Conservation (phyloP, 1,140 invertebrate species). For the Hydropsyche tenuis region DNA sequence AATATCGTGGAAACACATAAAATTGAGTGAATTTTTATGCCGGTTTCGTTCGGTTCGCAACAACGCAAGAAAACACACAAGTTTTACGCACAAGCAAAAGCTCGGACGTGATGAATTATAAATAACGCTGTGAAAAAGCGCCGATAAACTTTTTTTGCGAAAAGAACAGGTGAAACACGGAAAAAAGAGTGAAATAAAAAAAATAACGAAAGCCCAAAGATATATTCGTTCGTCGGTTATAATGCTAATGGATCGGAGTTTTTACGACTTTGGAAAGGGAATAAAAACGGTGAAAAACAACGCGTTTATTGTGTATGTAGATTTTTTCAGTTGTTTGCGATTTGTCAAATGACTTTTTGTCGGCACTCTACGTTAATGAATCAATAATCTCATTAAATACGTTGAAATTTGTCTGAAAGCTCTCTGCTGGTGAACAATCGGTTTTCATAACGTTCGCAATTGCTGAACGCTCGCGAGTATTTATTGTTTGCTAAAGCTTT, state of each 20-base stretch:
- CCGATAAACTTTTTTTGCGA: constrained; percentile 10
- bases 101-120: constrained; percentile 21
- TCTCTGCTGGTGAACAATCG: not conserved
- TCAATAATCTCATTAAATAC: not conserved
- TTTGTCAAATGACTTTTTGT: not conserved
- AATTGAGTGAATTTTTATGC: not conserved
- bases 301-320: not conserved
- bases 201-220: not conserved
- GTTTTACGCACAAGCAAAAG: constrained; percentile 6
- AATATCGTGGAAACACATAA: constrained; percentile 1
- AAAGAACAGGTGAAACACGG: constrained; percentile 10
- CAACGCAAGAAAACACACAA: constrained; percentile 6
- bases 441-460: not conserved
- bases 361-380: not conserved
- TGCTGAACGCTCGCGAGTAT: not conserved
- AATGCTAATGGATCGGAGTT: constrained; percentile 20
- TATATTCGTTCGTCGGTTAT: constrained; percentile 8
- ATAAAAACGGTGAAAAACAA: not conserved
- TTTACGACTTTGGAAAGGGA: constrained; percentile 9
- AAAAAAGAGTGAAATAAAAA: not conserved
- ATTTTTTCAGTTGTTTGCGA: not conserved
- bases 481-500: constrained; percentile 11
- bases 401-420: not conserved
- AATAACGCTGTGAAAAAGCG: constrained; percentile 11
- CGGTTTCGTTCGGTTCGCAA: constrained; percentile 6